phyloP scores from a whole-genome alignment of 2,113 vertebrate species.

The Centropus unirufus region DNA sequence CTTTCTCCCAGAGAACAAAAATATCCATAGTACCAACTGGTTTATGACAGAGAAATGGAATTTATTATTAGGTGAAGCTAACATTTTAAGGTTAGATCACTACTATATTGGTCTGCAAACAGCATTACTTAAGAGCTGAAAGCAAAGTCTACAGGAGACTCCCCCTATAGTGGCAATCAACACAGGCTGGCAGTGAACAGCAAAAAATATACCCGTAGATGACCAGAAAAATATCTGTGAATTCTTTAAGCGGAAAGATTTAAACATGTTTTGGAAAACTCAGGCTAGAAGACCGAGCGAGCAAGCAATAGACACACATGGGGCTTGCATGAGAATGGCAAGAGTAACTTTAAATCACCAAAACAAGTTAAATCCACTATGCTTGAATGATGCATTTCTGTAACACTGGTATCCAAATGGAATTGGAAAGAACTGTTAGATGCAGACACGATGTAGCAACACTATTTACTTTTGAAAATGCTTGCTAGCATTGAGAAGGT shows the following conservation, averaged over 20 bases:
- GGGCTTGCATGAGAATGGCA: not conserved
- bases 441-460: not conserved
- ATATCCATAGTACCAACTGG: not conserved
- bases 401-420: not conserved
- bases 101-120: not conserved
- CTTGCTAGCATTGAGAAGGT: not conserved
- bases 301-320: not conserved
- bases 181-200: not conserved
- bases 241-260: not conserved
- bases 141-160: not conserved
- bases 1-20: not conserved
- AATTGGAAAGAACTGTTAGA: not conserved
- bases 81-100: not conserved
- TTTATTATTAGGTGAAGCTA: not conserved
- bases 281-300: not conserved
- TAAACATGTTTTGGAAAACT: not conserved
- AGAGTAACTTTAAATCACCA: not conserved
- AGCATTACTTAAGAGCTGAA: not conserved
- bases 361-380: not conserved
- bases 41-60: not conserved
- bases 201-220: not conserved
- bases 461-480: not conserved
- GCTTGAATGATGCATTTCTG: not conserved
- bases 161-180: not conserved
- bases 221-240: not conserved